Evolutionary conservation across 2,113 vertebrate species (phyloP).

Genomic region (Otolemur garnettii): DNA sequence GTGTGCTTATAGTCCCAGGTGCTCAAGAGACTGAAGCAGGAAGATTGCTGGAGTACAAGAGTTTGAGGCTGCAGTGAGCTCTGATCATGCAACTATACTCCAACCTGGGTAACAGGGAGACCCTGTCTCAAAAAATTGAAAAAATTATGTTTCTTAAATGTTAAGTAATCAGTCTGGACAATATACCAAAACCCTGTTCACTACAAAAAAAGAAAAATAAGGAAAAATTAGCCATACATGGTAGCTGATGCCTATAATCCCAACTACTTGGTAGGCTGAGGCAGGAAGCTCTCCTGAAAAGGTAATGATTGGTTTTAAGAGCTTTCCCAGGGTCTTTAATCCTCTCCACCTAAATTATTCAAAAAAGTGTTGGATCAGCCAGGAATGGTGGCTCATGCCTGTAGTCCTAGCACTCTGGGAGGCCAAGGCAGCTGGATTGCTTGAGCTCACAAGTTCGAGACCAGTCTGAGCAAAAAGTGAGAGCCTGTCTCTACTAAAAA

Average conservation of each 20-base stretch:
- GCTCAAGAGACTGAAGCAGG: neutral
- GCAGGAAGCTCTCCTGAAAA: neutral
- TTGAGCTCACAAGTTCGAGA: too few species aligned
- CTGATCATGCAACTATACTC: neutral
- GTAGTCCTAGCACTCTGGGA: too few species aligned
- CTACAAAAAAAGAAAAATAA: neutral
- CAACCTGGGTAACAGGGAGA: neutral
- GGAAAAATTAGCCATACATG: too few species aligned
- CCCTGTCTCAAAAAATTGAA: neutral
- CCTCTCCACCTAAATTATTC: neutral
- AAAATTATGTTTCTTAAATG: neutral
- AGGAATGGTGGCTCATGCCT: too few species aligned
- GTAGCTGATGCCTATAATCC: neutral
- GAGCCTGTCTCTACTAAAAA: too few species aligned
- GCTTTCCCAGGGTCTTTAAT: neutral
- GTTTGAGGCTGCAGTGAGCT: neutral
- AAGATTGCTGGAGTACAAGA: neutral
- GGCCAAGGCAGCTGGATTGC: too few species aligned
- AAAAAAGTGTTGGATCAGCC: too few species aligned
- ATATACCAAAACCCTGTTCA: neutral
- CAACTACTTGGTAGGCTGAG: neutral
- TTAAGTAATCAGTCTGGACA: neutral
- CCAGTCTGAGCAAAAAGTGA: too few species aligned
- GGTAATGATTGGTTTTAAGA: constrained; percentile 14
- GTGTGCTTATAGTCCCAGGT: neutral